Evolutionary conservation across 2,888 invertebrate species (phyloP), one percentile per base, ranked within the genome.

Genomic region (Heliothis peltigera): DNA sequence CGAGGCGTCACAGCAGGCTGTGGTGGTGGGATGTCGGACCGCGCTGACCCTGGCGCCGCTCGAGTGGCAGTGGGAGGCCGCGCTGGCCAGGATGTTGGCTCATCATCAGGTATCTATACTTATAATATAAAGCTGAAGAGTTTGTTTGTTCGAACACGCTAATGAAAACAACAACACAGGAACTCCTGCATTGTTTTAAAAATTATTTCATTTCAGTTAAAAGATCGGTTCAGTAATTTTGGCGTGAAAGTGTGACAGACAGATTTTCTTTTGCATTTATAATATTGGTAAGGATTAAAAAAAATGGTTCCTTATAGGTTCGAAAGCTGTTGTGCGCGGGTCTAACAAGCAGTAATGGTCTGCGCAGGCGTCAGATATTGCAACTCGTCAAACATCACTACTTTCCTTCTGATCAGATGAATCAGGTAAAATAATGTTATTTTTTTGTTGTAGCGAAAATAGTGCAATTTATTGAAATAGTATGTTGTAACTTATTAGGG

Each of bases 391-490:
- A 95, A 77, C 95, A 95, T 62, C 93, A 93, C 52, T 92, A 92
- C 76, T 95, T 95, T 70, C 95, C 95, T 0, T 87, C 90, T 0
- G 94, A 95, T 56, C 94, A 92, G 63, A 91, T 95, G 90, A 91
- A 89, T 62, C 90, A 92, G 92, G 91, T 91, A 85, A 22, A n/a
- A 12, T 32, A 15, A 10, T 1, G 12, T 12, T 19, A 21, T 12
- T 19, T 12, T 44, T n/a, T n/a, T n/a, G n/a, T n/a, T 21, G 8
- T 28, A 10, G 28, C 28, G 10, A 28, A 28, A 6, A 25, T 25
- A 25, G 6, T 25, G 25, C 2, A 22, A 22, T 4, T 22, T 22
- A 22, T 22, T 22, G 22, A 22, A 4, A 22, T 22, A 4, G 3
- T 22, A 22, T 22, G n/a, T n/a, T n/a, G n/a, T n/a, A n/a, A n/a